phyloP scores from a whole-genome alignment of 2,113 vertebrate genomes.

The Oreotrochilus melanogaster region DNA sequence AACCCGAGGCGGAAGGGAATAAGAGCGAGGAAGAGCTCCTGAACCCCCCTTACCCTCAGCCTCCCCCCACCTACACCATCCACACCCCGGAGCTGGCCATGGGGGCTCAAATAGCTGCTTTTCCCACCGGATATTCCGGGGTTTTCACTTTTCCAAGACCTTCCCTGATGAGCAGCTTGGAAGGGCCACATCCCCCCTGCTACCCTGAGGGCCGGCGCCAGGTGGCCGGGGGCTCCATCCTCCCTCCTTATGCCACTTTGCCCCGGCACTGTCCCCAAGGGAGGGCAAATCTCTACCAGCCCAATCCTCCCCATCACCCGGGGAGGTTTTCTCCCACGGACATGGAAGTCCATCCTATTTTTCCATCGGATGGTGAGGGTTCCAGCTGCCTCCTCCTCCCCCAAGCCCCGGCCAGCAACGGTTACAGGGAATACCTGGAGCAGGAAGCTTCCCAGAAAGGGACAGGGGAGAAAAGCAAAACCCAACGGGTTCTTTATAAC shows the following conservation, averaged over 20 bases:
- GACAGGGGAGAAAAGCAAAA: not conserved
- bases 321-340: slow-evolving; percentile 74
- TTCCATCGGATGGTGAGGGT: slow-evolving; percentile 31
- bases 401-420: slow-evolving; percentile 66
- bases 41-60: slow-evolving; percentile 59
- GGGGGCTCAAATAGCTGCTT: not conserved
- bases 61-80: slow-evolving; percentile 30
- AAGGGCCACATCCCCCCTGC: slow-evolving; percentile 67
- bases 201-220: slow-evolving; percentile 87
- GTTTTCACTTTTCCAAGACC: slow-evolving; percentile 89
- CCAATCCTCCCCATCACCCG: slow-evolving; percentile 48
- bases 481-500: not conserved
- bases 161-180: slow-evolving; percentile 66
- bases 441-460: slow-evolving; percentile 55
- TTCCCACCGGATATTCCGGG: slow-evolving; percentile 82
- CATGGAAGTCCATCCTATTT: slow-evolving; percentile 66
- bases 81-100: not conserved
- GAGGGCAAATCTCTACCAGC: slow-evolving; percentile 66
- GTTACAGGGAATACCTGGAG: slow-evolving; percentile 79
- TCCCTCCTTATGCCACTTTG: slow-evolving; percentile 90
- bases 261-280: slow-evolving; percentile 85
- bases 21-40: slow-evolving; percentile 59
- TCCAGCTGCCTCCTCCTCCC: not conserved
- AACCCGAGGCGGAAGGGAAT: slow-evolving; percentile 53
- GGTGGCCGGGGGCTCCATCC: slow-evolving; percentile 84